Evolutionary conservation across 1,140 invertebrate species (phyloP).

Genomic region (Thaumatotibia leucotreta): DNA sequence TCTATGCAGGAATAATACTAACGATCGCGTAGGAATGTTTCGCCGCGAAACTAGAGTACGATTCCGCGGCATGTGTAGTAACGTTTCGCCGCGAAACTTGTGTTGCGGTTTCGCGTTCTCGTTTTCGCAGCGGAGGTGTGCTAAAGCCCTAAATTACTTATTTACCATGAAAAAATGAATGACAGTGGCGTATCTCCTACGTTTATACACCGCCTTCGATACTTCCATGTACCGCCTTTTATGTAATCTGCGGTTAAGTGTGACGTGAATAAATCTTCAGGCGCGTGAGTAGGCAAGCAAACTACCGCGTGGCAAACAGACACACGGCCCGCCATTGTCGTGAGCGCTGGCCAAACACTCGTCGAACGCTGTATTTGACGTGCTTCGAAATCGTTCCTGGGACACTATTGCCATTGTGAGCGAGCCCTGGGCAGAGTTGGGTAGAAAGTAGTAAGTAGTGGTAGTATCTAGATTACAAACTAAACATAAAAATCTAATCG

Average conservation of each 20-base stretch:
- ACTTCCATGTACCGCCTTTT: not conserved
- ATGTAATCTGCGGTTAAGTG: slow-evolving; percentile 2
- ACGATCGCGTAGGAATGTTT: too few relatives aligned
- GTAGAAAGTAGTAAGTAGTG: too few relatives aligned
- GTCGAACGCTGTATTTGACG: slow-evolving; percentile 32
- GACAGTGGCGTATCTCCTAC: not conserved
- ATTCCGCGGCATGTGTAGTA: too few relatives aligned
- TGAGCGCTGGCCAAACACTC: slow-evolving; percentile 34
- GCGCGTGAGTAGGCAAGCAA: slow-evolving; percentile 25
- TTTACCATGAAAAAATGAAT: too few relatives aligned
- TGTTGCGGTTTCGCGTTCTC: too few relatives aligned
- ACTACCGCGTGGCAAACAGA: slow-evolving; percentile 29
- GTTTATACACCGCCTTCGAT: not conserved
- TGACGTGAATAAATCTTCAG: slow-evolving; percentile 14
- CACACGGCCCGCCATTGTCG: slow-evolving; percentile 27
- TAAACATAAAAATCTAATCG: too few relatives aligned
- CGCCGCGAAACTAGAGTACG: too few relatives aligned
- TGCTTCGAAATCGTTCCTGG: slow-evolving; percentile 26
- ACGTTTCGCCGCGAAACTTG: too few relatives aligned
- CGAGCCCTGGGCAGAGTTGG: not conserved
- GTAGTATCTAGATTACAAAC: too few relatives aligned
- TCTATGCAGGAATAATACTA: too few relatives aligned
- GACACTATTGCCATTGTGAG: not conserved
- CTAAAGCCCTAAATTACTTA: too few relatives aligned
- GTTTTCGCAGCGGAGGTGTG: too few relatives aligned